Base-by-base conservation (phyloP, 2,888 invertebrate species). In the Pseudanteris insignis region DNA sequence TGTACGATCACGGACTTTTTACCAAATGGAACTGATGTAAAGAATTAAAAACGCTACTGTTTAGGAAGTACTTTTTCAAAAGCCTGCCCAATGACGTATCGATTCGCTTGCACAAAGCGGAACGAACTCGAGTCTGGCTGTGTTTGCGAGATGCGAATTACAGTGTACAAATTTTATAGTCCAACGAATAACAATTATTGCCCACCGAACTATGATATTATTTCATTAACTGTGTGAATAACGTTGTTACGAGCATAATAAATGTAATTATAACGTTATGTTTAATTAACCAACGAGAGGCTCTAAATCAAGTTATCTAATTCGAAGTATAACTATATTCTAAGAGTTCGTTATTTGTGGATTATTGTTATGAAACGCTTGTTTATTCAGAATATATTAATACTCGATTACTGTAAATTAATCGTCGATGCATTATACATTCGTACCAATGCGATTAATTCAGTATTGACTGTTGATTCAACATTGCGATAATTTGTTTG, bases 281-380 rank as follows among this genome's bases (percentile, higher is more conserved):
- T 62, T 55, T 62, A 62, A 62, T 62, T 57, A 51, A 62, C 41
- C 61, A 24, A 41, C 40, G 8, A 14, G 30, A 4, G 50, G 36
- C 34, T 62, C 55, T 46, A 55, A 57, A 62, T 62, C 62, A 38
- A 57, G 51, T 57, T 62, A 62, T 51, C 55, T 62, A 55, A 51
- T 55, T 62, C 55, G 37, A 62, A 51, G 40, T 50, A 55, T 54
- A 54, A 60, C 48, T 54, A 37, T 46, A 46, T 46, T 41, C 50
- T 55, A 51, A 55, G 48, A 44, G 46, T 61, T 55, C 30, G 30
- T 61, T 54, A 54, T 48, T 61, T 47, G 41, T 25, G 36, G 47
- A 59, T 53, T 59, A 59, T 53, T 53, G 47, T 32, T 46, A 57
- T 43, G 4, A 18, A 10, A 8, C 24, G 28, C 24, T 21, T 14